Evolutionary conservation across 2,113 vertebrate species (phyloP).

Genomic region (Triplophysa dalaica): DNA sequence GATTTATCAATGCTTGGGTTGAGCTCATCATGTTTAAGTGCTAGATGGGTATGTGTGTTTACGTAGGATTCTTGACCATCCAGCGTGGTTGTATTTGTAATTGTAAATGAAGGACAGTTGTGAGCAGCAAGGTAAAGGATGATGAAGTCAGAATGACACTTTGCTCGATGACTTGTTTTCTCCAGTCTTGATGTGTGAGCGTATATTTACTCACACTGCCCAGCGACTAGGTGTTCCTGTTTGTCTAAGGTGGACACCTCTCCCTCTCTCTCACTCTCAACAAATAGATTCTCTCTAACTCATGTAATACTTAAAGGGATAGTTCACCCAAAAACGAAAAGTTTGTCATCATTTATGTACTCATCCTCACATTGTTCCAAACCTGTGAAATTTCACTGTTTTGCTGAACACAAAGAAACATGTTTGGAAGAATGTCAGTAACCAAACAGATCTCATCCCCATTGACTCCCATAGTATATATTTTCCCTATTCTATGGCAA

Average conservation of each 20-base stretch:
- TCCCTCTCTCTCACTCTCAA: slow-evolving; percentile 16
- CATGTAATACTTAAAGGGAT: neutral
- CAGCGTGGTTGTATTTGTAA: neutral
- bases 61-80: slow-evolving; percentile 1
- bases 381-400: too few species aligned
- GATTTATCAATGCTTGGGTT: slow-evolving; percentile 23
- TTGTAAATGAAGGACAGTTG: neutral
- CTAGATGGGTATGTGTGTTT: slow-evolving; percentile 15
- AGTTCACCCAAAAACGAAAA: too few species aligned
- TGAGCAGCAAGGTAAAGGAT: neutral
- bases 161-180: slow-evolving; percentile 6
- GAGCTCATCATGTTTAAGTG: too few species aligned
- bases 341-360: too few species aligned
- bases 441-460: too few species aligned
- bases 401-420: too few species aligned
- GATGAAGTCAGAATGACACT: neutral
- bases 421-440: too few species aligned
- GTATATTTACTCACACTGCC: slow-evolving; percentile 25
- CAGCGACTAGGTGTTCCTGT: slow-evolving; percentile 32
- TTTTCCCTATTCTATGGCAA: too few species aligned
- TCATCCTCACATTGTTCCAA: too few species aligned
- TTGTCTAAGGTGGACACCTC: slow-evolving; percentile 42
- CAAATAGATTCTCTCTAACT: neutral
- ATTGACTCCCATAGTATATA: too few species aligned
- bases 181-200: slow-evolving; percentile 1